Base-by-base conservation (phyloP, 2,888 invertebrate species). In the Ellobium chinense region DNA sequence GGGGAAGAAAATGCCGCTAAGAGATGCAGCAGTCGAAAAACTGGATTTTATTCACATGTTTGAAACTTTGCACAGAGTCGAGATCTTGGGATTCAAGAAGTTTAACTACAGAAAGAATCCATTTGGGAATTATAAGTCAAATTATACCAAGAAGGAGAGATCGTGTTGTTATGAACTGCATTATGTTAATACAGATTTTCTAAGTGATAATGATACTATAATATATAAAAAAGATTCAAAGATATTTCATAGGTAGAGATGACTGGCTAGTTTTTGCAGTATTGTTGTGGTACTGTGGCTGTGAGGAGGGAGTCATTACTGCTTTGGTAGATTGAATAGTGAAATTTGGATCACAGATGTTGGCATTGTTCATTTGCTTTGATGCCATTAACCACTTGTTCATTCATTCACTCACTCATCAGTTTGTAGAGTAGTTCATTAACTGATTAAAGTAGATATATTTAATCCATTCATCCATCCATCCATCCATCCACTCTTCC, bases 81-180 rank as follows among this genome's bases (percentile, higher is more conserved):
- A 89, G 46, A 72, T 83, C 31, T 36, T 76, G 24, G 86, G 87
- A 36, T 91, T 91, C 66, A 80, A 82, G 36, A 87, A 88, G 70
- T 91, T 89, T 65, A 87, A 90, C 73, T 88, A 88, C 77, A 79
- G 89, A 21, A 72, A 84, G 58, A 91, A 91, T 85, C 89, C 88
- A 14, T 89, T 88, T 76, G 89, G 89, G 46, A 81, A 83, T 31
- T 89, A 86, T 79, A 78, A 73, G 5, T 89, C 88, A 1, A 78
- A 70, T 21, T 75, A 83, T 34, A 84, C 87, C 0, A 73, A 78
- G 0, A 81, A 82, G 31, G 78, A 73, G 2, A 76, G 87, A 27
- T 88, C 89, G 0, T 86, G 85, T 69, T 89, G 89, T 79, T 90
- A 89, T 62, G 90, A 91, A 46, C 68, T 90, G 18, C 87, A 89